Percentiles rank a stretch among this genome's conserved stretches.
These are phyloP conservation scores for Heliconius ethilla DNA, from an alignment of 2,888 invertebrate genomes.

Conservation along the genomic window DNA sequence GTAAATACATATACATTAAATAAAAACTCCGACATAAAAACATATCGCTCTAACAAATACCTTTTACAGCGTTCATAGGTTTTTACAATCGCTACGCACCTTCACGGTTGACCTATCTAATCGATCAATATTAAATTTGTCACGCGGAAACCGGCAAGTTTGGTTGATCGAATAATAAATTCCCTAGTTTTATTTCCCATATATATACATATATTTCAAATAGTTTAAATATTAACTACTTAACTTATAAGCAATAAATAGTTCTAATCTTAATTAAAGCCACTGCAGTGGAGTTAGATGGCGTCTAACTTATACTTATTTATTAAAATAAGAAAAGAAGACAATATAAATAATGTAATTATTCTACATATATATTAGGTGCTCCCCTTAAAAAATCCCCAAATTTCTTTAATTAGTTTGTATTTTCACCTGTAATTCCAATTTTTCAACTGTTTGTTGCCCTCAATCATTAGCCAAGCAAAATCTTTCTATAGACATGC, in stretches of 20 bases:
- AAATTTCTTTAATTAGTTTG: no score
- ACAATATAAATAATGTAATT: no score
- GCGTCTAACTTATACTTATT: background rate
- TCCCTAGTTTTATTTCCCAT: background rate
- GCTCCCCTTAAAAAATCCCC: no score
- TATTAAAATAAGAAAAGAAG: no score
- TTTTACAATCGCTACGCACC: conserved; percentile 12
- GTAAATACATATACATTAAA: background rate
- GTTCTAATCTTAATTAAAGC: no score
- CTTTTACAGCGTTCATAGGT: background rate
- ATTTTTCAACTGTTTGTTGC: background rate
- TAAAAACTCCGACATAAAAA: background rate
- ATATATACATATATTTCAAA: no score
- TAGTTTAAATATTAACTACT: no score
- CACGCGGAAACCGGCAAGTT: conserved; percentile 7
- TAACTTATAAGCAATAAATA: no score
- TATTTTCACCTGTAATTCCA: no score
- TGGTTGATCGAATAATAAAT: background rate
- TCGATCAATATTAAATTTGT: conserved; percentile 9
- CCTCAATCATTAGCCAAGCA: background rate
- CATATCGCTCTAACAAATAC: background rate
- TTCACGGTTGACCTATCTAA: conserved; percentile 4
- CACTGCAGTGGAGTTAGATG: background rate
- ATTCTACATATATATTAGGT: no score
- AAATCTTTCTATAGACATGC: background rate